Base-by-base conservation (phyloP, 1,140 invertebrate species). In the Colletes latitarsis region DNA sequence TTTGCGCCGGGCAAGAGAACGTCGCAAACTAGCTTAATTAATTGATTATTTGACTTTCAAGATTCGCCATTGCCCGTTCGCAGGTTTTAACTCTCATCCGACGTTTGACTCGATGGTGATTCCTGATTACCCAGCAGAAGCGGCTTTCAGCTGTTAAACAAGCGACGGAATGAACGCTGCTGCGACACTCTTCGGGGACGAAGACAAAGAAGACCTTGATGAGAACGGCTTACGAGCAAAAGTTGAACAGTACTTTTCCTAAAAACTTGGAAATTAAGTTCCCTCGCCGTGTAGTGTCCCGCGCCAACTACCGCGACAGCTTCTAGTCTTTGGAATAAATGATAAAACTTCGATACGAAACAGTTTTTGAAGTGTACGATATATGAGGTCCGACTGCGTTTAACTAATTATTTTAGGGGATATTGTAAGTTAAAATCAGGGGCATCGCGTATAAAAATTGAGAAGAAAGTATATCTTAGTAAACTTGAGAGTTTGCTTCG, bases 191-290 rank as follows among this genome's bases (percentile, higher is more conserved):
- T 58, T 21, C 63, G 5, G 21, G 3, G 17, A 69, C 19, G 49
- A 1, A n/a, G 43, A 67, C 64, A 67, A 67, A 49, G 17, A n/a
- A 12, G 30, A 30, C 6, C 15, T n/a, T 55, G 52, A 69, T 57
- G 68, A 70, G 68, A 68, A 70, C 53, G 41, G 15, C 68, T 70
- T 57, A 57, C 46, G 21, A 19, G 52, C 14, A 5, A 10, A 55
- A 69, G 67, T 72, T 39, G 3, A 72, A 49, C 57, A 5, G 15
- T 30, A 6, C 43, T 49, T 73, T 73, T 15, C 14, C 19, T 12
- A 10, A 49, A 73, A 57, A 62, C 70, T 72, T 49, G 46, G 58
- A 72, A 49, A 72, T 60, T 60, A 72, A 72, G n/a, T 71, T 43
- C 12, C 17, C 21, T 10, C 10, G 15, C 14, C 14, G 39, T 9